Conservation (phyloP, 2,888 invertebrate genomes). For the Eupeodes luniger region DNA sequence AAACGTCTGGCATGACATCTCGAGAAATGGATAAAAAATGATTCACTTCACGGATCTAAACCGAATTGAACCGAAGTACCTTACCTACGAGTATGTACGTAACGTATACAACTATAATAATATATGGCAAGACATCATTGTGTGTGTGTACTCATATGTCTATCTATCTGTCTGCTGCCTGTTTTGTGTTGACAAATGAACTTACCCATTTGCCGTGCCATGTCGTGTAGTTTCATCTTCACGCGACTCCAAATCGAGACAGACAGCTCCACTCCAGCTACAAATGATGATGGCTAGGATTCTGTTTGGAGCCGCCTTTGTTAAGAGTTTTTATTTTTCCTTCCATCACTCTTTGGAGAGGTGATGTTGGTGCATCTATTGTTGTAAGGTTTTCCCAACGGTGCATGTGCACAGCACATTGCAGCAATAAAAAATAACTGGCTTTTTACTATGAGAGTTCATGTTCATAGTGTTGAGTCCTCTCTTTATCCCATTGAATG, state of each 20-base stretch:
- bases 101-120: neutral
- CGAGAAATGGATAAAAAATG: constrained; percentile 59
- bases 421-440: constrained; percentile 60
- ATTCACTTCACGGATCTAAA: constrained; percentile 15
- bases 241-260: constrained; percentile 45
- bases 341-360: neutral
- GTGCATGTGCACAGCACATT: constrained; percentile 21
- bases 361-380: constrained; percentile 50
- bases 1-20: constrained; percentile 45
- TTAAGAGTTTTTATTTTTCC: neutral
- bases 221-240: constrained; percentile 29
- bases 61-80: neutral
- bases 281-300: constrained; percentile 45
- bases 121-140: neutral
- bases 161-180: constrained; percentile 60
- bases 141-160: constrained; percentile 51
- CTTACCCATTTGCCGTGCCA: constrained; percentile 49
- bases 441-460: constrained; percentile 41
- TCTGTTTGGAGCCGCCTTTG: constrained; percentile 30
- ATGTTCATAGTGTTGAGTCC: constrained; percentile 13
- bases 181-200: constrained; percentile 73
- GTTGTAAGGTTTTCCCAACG: constrained; percentile 17
- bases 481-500: constrained; percentile 4
- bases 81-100: neutral
- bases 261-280: constrained; percentile 8